Evolutionary conservation across 1,140 invertebrate genomes (phyloP).

Genomic region (Melanaphis sacchari): DNA sequence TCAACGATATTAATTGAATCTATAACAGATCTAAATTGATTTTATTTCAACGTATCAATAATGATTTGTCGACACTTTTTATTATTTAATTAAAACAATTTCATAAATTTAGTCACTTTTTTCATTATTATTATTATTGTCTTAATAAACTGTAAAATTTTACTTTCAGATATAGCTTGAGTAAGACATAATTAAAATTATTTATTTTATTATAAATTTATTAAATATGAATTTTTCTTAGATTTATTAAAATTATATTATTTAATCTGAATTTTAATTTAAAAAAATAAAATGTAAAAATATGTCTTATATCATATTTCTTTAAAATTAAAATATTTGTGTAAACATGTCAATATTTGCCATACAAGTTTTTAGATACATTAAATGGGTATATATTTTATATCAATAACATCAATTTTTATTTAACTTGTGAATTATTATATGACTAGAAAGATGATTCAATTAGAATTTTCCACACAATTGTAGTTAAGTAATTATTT

Average conservation of each 20-base stretch:
- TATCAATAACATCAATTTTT: neutral
- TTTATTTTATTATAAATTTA: no score
- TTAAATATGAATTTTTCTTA: no score
- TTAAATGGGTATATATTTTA: no score
- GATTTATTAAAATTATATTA: neutral
- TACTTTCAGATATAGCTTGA: neutral
- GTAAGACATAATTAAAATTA: neutral
- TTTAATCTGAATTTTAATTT: neutral
- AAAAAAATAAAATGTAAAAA: no score
- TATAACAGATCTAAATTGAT: neutral
- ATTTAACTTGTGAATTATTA: neutral
- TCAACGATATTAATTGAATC: neutral
- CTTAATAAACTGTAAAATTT: no score
- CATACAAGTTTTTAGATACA: no score
- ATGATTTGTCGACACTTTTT: no score
- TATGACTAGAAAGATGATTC: neutral
- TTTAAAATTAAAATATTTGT: no score
- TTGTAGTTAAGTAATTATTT: neutral
- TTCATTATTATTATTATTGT: no score
- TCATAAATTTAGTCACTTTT: neutral
- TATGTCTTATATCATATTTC: no score
- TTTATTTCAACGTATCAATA: neutral
- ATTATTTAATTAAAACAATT: neutral
- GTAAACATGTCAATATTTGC: no score
- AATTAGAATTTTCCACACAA: neutral